Evolutionary conservation across 2,888 invertebrate genomes (phyloP), one percentile per base, ranked within the genome.

Genomic region (Rhabditophanes sp.): DNA sequence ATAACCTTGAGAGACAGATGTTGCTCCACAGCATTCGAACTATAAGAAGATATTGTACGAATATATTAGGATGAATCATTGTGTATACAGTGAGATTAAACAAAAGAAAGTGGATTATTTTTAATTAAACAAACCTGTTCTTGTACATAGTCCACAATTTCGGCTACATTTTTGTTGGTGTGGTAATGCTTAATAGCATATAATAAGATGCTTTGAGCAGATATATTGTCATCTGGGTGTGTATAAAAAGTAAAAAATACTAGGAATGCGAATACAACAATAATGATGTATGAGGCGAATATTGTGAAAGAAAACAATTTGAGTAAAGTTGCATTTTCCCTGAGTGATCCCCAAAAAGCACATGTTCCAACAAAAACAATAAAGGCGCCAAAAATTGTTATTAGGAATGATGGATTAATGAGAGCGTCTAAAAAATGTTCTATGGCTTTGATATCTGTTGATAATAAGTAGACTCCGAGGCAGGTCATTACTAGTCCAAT

Each of bases 21-120:
- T 53, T 2, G 65, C 62, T 8, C 70, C 70, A 40, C 70, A 70
- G 38, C 69, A 70, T 30, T 62, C 52, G 24, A 70, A 44, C 69
- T 70, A 53, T 30, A 58, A 44, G 14, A 16, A 8, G 4, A 15
- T 16, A 2, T 16, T 17, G 19, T 16, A 2, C 5, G 3, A n/a
- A 11, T 18, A 14, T 34, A 14, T 25, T 34, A 24, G 1, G 14
- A 34, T 3, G 34, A 37, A 32, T 34, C 37, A 12, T 18, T 18
- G 34, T 37, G 37, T 16, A 15, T 37, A 30, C 36, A 37, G 34
- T n/a, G 17, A 12, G 24, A 34, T 30, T 30, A 35, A 26, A 21
- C 11, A 34, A 32, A 35, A 19, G 7, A 19, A 36, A 41, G 7
- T 5, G 8, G 9, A 8, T 8, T 19, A 7, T 30, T 30, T 30